A percentile compares a stretch with the other conserved stretches of the same genome.
Evolutionary conservation across 2,888 invertebrate genomes (phyloP).

Genomic region (Pteria penguin): DNA sequence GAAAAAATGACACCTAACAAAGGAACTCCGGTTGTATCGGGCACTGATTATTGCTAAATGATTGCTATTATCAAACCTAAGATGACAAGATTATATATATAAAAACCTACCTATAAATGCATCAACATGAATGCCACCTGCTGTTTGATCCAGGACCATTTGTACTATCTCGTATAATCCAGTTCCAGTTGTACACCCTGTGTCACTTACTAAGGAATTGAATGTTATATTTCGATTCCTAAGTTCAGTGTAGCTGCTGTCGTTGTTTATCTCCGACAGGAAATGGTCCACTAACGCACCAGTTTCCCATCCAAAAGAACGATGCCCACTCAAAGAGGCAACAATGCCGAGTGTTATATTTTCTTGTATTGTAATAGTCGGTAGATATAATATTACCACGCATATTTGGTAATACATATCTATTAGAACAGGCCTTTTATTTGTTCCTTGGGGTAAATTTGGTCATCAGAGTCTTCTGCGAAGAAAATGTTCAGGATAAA

Average conservation of each 20-base stretch:
- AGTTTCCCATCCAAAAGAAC: neutral
- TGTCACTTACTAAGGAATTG: constrained; percentile 45
- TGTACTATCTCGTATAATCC: constrained; percentile 58
- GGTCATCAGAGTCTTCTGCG: no score
- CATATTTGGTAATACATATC: no score
- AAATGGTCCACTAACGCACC: neutral
- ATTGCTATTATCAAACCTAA: no score
- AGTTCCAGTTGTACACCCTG: constrained; percentile 56
- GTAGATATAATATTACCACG: no score
- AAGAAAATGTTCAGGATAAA: no score
- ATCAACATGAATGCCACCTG: constrained; percentile 22
- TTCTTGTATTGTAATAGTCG: no score
- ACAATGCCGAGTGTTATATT: neutral
- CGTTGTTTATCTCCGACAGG: neutral
- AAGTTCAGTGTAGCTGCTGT: neutral
- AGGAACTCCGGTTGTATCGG: no score
- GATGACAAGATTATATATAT: no score
- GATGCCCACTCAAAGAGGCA: neutral
- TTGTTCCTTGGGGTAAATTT: no score
- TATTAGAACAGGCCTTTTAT: no score
- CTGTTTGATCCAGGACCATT: constrained; percentile 30
- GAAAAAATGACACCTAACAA: no score
- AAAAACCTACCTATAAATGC: constrained; percentile 57
- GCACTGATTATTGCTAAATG: no score
- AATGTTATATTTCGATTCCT: constrained; percentile 21